Base-by-base conservation (phyloP, 1,140 invertebrate species). In the Panagrolaimus sp. region DNA sequence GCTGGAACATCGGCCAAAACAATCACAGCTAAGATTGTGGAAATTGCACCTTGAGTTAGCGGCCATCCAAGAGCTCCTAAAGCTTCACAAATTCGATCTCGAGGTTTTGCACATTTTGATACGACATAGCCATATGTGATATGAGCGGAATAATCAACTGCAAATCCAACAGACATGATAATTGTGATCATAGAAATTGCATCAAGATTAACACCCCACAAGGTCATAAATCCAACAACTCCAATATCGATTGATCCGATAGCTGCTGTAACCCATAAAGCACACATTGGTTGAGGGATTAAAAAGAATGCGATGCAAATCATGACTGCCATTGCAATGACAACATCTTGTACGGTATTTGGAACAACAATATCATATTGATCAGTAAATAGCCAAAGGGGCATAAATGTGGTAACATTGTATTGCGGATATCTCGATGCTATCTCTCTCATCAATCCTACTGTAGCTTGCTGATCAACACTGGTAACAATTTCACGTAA, bases 111-210 rank as follows among this genome's bases (percentile, higher is more conserved):
- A 14, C 80, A 73, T 17, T 79, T 73, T 0, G 91, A 92, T 15
- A 91, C 90, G 89, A 96, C 93, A 83, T 94, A 97, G 0, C 92
- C 92, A 80, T 97, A 96, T 75, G 93, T 95, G 48, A 97, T 96
- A 80, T 97, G 94, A 10, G 94, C 94, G 0, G 93, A 94, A 83
- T 95, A 98, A 80, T 97, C 94, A 0, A 97, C 93, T 2, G 92
- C 95, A 85, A 97, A 97, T 46, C 94, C 94, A 38, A 97, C 95
- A 79, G 93, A 95, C 94, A 98, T 97, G 58, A 98, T 96, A 1
- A 97, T 87, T 79, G 97, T 96, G 47, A 97, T 96, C 94, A 97
- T 98, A 0, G 94, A 96, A 77, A 98, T 95, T 3, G 93, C 93
- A 83, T 96, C 94, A 70, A 97, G 85, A 80, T 92, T 94, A 0